These are phyloP conservation scores for Megalonaias nervosa DNA, from an alignment of 1,140 invertebrate species.

Conservation along the genomic window DNA sequence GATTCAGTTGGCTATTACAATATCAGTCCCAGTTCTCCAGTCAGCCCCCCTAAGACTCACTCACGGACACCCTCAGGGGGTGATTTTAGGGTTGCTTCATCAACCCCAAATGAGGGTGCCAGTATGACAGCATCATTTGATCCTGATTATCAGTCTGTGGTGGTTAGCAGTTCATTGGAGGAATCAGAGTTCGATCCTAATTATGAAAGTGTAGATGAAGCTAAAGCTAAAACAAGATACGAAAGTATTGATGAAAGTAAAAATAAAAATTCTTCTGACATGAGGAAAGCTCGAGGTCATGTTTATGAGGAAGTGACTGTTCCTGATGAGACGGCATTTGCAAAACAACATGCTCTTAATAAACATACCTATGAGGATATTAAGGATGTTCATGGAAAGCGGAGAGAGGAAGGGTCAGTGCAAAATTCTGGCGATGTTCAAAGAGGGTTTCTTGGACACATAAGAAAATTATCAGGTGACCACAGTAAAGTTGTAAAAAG, in stretches of 20 bases:
- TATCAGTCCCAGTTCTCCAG: neutral
- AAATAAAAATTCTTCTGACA: conserved; percentile 7
- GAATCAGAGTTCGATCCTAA: conserved; percentile 56
- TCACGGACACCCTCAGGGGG: conserved; percentile 22
- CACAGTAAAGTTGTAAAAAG: conserved; percentile 23
- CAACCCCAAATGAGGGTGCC: conserved; percentile 16
- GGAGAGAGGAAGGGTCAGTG: neutral
- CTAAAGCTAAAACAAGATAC: conserved; percentile 37
- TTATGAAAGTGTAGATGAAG: conserved; percentile 60
- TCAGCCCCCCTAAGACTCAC: conserved; percentile 8
- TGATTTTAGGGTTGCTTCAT: conserved; percentile 18
- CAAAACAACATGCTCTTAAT: conserved; percentile 17
- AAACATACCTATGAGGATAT: conserved; percentile 33
- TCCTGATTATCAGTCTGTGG: conserved; percentile 47
- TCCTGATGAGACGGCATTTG: conserved; percentile 14
- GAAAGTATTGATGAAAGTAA: conserved; percentile 30
- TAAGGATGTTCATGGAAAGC: conserved; percentile 12
- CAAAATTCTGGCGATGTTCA: neutral
- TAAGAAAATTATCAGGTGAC: conserved; percentile 27
- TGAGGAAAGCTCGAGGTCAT: conserved; percentile 33
- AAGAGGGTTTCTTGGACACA: conserved; percentile 10
- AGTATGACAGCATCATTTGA: conserved; percentile 34
- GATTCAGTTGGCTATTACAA: conserved; percentile 26
- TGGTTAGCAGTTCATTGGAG: conserved; percentile 33
- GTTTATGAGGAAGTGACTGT: conserved; percentile 35